phyloP scores from a whole-genome alignment of 1,140 invertebrate species.

The Uloborus diversus region DNA sequence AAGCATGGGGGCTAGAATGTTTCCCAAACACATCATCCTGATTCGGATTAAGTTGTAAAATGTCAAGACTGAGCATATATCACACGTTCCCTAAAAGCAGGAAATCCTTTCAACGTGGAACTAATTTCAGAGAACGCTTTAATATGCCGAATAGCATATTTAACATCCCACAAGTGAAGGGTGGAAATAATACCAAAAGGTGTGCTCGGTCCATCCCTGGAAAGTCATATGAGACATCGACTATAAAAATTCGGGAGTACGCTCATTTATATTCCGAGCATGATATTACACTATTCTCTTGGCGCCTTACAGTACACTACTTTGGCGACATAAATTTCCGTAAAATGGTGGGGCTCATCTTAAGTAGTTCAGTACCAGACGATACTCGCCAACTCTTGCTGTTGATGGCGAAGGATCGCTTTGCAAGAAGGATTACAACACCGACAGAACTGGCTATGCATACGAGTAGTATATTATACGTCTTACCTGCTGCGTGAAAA shows the following conservation, averaged over 20 bases:
- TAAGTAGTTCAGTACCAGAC: neutral
- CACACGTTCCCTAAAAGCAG: no score
- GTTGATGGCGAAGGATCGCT: neutral
- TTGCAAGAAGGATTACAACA: neutral
- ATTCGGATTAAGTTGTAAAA: no score
- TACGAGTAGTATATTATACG: neutral
- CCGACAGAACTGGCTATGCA: slow-evolving; percentile 1
- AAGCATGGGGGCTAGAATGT: no score
- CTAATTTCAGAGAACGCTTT: no score
- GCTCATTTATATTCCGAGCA: slow-evolving; percentile 31
- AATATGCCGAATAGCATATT: no score
- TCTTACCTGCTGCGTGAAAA: neutral
- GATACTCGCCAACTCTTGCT: slow-evolving; percentile 12
- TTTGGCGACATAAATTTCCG: slow-evolving; percentile 49
- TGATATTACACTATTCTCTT: neutral
- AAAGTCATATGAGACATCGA: neutral
- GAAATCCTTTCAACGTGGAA: no score
- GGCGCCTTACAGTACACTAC: slow-evolving; percentile 36
- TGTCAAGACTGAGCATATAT: no score
- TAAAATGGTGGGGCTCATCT: slow-evolving; percentile 26
- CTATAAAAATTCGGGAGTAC: neutral
- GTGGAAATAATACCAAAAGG: neutral
- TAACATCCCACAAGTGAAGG: no score
- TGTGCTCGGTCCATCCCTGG: neutral
- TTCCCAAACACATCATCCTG: no score